Base-by-base conservation (phyloP, 1,140 invertebrate species). In the Arion vulgaris region DNA sequence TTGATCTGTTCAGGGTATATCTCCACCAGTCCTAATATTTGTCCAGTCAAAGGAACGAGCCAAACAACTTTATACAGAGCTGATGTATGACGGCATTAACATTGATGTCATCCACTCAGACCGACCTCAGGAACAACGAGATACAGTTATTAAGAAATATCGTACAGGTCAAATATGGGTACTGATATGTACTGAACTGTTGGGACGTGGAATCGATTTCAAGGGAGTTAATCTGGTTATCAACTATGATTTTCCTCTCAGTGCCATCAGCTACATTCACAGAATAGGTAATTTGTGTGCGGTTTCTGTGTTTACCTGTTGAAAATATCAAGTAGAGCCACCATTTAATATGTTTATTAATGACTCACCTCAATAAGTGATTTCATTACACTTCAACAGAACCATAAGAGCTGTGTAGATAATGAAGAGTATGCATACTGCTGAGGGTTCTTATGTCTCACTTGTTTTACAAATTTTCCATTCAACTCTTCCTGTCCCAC, bases 181-280 rank as follows among this genome's bases (percentile, higher is more conserved):
- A 71, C 93, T 99, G 34, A 97, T 99, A 85, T 99, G 98, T 92
- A 99, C 98, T 9, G 98, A 99, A 92, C 92, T 99, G 28, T 96
- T 99, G 96, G 96, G 96, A 15, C 94, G 98, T 87, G 98, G 98
- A 87, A 97, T 99, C 85, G 98, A 99, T 93, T 99, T 99, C 89
- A 97, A 98, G 91, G 97, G 96, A 19, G 97, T 99, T 36, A 98
- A 98, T 93, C 93, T 99, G 7, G 98, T 99, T 38, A 95, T 99
- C 81, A 99, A 99, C 93, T 99, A 98, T 91, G 98, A 99, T 93
- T 97, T 99, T 90, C 98, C 98, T 41, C 95, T 95, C 23, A 96
- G 95, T 53, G 95, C 96, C 66, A 96, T 99, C 82, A 96, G 96
- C 28, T 99, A 99, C 89, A 96, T 99, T 86, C 98, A 99, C 93